Evolutionary conservation across 2,888 invertebrate species (phyloP).

Genomic region (Syrista parreyssii): DNA sequence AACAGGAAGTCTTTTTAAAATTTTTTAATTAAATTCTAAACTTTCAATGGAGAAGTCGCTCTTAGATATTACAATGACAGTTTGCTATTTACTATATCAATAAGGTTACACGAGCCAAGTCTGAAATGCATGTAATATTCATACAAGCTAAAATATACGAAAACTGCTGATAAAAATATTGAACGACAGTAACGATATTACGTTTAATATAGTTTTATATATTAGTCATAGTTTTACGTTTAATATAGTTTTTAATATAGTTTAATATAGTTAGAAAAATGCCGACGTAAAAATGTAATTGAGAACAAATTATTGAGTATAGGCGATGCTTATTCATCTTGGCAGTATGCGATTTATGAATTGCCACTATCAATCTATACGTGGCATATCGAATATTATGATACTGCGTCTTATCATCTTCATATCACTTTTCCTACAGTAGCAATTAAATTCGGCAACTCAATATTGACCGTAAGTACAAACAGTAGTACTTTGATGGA

Average conservation of each 20-base stretch:
- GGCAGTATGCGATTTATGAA: too few species aligned
- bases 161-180: not conserved
- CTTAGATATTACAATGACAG: too few species aligned
- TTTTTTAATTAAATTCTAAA: not conserved
- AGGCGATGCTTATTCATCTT: not conserved
- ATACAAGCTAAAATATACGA: not conserved
- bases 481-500: not conserved
- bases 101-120: too few species aligned
- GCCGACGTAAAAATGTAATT: too few species aligned
- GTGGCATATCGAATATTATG: not conserved
- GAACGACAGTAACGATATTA: not conserved
- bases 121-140: not conserved
- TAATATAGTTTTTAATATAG: too few species aligned
- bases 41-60: not conserved
- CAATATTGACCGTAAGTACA: not conserved
- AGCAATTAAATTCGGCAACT: not conserved
- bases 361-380: not conserved
- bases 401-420: not conserved
- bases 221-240: too few species aligned
- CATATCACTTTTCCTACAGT: not conserved
- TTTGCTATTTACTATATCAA: not conserved
- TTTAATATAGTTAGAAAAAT: too few species aligned
- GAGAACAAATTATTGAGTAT: not conserved
- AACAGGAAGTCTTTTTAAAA: not conserved
- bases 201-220: too few species aligned